phyloP scores from a whole-genome alignment of 2,113 vertebrate species.

The Uria lomvia region DNA sequence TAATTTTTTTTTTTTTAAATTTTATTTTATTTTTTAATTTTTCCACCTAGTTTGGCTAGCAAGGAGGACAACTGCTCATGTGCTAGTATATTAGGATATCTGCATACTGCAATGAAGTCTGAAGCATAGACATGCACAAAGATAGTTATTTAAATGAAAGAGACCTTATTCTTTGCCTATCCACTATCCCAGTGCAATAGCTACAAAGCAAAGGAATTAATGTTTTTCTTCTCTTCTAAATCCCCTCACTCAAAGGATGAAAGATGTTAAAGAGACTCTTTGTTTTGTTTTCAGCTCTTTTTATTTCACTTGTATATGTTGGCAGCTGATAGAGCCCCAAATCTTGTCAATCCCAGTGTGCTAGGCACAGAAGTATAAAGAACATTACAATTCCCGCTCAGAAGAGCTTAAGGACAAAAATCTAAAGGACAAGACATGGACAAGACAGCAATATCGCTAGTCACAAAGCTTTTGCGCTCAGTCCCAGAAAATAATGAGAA shows the following conservation, averaged over 20 bases:
- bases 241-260: slow-evolving; percentile 6
- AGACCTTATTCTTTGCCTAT: neutral
- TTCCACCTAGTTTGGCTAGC: neutral
- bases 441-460: neutral
- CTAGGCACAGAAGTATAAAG: neutral
- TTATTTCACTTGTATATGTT: slow-evolving; percentile 28
- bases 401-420: slow-evolving; percentile 23
- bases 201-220: slow-evolving; percentile 42
- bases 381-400: neutral
- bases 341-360: neutral
- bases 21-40: neutral
- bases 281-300: slow-evolving; percentile 36
- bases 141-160: slow-evolving; percentile 16
- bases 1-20: neutral
- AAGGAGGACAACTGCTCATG: neutral
- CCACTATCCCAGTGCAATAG: slow-evolving; percentile 1
- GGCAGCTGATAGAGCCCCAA: slow-evolving; percentile 11
- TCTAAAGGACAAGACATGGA: slow-evolving; percentile 14
- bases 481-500: neutral
- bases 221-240: slow-evolving; percentile 30
- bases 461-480: neutral
- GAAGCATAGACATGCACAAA: neutral
- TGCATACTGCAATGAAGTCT: neutral
- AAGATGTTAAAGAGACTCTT: slow-evolving; percentile 6
- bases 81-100: neutral